A percentile compares a stretch with the other conserved stretches of the same genome.
Conservation (phyloP, 1,140 invertebrate genomes). For the Papilio aristodemus region DNA sequence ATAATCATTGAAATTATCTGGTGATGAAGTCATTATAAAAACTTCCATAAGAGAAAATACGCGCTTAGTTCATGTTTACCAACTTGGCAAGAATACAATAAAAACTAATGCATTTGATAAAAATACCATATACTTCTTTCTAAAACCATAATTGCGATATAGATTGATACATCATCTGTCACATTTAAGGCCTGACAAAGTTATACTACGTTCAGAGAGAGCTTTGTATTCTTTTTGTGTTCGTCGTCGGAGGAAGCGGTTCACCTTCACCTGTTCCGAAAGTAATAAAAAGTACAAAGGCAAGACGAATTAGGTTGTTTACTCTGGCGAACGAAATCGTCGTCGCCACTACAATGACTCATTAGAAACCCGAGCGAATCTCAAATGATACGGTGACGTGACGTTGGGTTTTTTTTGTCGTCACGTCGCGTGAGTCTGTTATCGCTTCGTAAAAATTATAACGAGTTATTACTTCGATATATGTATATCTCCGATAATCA, state of each 20-base stretch:
- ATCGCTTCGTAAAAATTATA: neutral
- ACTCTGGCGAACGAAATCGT: neutral
- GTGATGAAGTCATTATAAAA: neutral
- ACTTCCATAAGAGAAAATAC: too few relatives aligned
- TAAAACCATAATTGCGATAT: too few relatives aligned
- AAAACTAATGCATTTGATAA: neutral
- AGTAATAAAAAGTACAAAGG: constrained; percentile 19
- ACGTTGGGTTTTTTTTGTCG: neutral
- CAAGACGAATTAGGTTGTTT: constrained; percentile 13
- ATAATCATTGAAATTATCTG: too few relatives aligned
- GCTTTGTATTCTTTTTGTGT: neutral
- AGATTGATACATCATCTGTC: neutral
- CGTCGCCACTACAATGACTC: constrained; percentile 10
- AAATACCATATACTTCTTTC: neutral
- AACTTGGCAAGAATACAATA: too few relatives aligned
- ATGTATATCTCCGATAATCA: neutral
- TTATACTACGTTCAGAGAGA: too few relatives aligned
- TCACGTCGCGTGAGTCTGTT: neutral
- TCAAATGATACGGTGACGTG: neutral
- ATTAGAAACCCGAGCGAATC: constrained; percentile 27
- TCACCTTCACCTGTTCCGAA: constrained; percentile 19
- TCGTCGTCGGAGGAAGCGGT: neutral
- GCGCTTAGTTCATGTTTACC: too few relatives aligned
- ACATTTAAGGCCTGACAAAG: neutral
- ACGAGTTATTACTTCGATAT: neutral